phyloP scores from a whole-genome alignment of 2,113 vertebrate species.

The Pangasianodon gigas region DNA sequence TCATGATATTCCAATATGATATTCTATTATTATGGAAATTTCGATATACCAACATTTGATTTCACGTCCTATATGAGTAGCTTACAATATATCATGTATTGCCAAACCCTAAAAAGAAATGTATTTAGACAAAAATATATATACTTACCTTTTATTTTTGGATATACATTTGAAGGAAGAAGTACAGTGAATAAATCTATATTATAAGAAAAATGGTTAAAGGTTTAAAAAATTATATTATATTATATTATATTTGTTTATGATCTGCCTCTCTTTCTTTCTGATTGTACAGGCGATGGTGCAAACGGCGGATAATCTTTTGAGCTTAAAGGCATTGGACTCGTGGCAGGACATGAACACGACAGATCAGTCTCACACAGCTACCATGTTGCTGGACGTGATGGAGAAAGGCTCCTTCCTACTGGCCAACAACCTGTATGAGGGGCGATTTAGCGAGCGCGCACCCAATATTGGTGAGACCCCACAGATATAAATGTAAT shows the following conservation, averaged over 20 bases:
- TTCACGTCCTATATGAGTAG: too few species aligned
- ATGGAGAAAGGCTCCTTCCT: conserved; percentile 92
- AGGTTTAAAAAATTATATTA: too few species aligned
- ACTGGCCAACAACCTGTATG: conserved; percentile 89
- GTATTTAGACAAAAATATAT: not conserved
- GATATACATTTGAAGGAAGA: not conserved
- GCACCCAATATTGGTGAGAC: conserved; percentile 83
- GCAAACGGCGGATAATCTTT: conserved; percentile 86
- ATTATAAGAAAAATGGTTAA: not conserved
- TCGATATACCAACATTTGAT: too few species aligned
- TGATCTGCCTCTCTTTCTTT: not conserved
- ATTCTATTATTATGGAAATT: too few species aligned
- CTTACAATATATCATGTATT: too few species aligned
- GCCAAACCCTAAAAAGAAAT: not conserved
- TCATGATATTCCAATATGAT: too few species aligned
- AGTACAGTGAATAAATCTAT: not conserved
- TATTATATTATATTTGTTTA: not conserved
- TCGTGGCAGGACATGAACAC: conserved; percentile 91
- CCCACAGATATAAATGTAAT: not conserved
- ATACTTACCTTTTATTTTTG: not conserved
- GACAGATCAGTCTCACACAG: conserved; percentile 85
- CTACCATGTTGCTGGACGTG: conserved; percentile 87
- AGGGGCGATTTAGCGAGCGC: conserved; percentile 84
- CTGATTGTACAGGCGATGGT: conserved; percentile 80
- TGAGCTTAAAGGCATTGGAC: conserved; percentile 83